Conservation (phyloP, 1,140 invertebrate species). For the Nymphalis io region DNA sequence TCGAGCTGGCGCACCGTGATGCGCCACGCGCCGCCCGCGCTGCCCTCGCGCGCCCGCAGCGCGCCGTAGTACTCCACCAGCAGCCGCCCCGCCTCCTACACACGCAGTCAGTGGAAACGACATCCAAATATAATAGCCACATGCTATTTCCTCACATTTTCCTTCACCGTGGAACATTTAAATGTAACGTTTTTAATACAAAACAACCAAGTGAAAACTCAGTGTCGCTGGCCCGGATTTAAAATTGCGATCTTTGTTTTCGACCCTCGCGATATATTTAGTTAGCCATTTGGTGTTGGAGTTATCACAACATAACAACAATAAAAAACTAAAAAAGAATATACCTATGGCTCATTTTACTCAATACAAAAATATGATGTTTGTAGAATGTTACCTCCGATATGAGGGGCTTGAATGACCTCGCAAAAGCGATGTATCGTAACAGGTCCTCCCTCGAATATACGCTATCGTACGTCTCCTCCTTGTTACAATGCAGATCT, state of each 20-base stretch:
- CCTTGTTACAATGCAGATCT: conserved; percentile 93
- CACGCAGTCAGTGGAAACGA: too few relatives aligned
- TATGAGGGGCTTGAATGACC: conserved; percentile 97
- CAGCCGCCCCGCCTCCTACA: conserved; percentile 88
- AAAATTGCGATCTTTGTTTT: too few relatives aligned
- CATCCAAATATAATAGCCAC: too few relatives aligned
- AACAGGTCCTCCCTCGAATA: conserved; percentile 94
- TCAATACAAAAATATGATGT: not conserved
- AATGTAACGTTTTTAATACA: too few relatives aligned
- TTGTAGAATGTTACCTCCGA: conserved; percentile 78
- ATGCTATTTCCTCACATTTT: not conserved
- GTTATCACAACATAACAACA: too few relatives aligned
- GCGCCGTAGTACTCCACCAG: conserved; percentile 95
- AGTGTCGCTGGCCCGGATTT: too few relatives aligned
- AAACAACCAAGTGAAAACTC: too few relatives aligned
- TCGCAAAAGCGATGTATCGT: conserved; percentile 97
- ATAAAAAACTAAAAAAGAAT: not conserved
- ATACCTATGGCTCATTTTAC: too few relatives aligned
- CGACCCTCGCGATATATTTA: too few relatives aligned
- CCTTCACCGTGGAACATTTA: too few relatives aligned
- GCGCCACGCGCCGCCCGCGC: conserved; percentile 90
- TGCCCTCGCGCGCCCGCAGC: conserved; percentile 91
- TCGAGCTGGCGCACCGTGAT: conserved; percentile 99
- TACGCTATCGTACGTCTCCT: conserved; percentile 87
- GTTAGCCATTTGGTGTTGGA: too few relatives aligned